These are phyloP conservation scores for Eolophus roseicapilla DNA, from an alignment of 2,113 vertebrate genomes.

Conservation along the genomic window DNA sequence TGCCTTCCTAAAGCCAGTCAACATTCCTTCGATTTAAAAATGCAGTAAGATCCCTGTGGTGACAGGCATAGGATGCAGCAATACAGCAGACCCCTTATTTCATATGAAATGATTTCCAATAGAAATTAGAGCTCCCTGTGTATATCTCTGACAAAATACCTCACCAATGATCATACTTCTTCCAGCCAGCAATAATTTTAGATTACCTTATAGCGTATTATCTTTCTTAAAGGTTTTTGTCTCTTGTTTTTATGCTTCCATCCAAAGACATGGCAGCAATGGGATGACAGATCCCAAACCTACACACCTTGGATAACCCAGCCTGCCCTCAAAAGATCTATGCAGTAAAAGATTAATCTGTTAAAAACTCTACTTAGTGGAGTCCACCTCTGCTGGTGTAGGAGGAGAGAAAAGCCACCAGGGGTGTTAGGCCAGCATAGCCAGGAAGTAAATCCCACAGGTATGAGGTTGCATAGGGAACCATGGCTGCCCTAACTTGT, in stretches of 20 bases:
- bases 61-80: neutral
- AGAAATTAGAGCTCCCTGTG: neutral
- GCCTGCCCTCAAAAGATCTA: neutral
- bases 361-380: neutral
- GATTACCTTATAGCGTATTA: neutral
- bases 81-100: neutral
- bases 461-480: neutral
- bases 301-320: neutral
- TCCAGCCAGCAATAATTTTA: neutral
- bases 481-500: neutral
- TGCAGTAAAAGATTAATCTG: neutral
- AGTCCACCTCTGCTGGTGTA: neutral
- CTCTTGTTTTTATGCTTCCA: neutral
- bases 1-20: neutral
- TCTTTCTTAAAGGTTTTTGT: neutral
- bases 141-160: neutral
- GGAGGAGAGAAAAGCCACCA: neutral
- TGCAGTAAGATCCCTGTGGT: neutral
- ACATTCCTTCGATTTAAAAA: neutral
- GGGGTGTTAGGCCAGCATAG: neutral
- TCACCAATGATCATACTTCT: neutral
- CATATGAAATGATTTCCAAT: neutral
- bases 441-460: neutral
- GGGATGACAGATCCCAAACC: neutral
- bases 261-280: neutral